phyloP scores from a whole-genome alignment of 2,888 invertebrate species.

The Harmothoe impar region DNA sequence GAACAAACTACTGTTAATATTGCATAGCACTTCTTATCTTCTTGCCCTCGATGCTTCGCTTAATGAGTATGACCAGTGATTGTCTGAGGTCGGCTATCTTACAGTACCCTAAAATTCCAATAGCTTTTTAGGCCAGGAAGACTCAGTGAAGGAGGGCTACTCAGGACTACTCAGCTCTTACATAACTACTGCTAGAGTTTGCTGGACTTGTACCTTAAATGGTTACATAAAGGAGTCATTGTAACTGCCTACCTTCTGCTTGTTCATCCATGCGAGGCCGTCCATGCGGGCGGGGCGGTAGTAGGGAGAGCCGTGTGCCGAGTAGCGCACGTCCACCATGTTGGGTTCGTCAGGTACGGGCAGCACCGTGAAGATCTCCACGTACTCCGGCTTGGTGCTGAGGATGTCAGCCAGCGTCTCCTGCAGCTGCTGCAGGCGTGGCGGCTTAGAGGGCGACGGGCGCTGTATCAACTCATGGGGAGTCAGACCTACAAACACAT shows the following conservation, averaged over 20 bases:
- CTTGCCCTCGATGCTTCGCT: too few relatives aligned
- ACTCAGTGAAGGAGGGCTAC: too few relatives aligned
- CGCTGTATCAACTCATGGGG: conserved; percentile 95
- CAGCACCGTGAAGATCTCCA: conserved; percentile 98
- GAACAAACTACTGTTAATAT: neutral
- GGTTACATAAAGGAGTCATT: neutral
- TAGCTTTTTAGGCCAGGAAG: too few relatives aligned
- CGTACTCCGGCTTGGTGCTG: conserved; percentile 91
- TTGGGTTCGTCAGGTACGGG: conserved; percentile 70
- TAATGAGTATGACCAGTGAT: too few relatives aligned
- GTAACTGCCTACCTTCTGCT: conserved; percentile 62
- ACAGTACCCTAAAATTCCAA: too few relatives aligned
- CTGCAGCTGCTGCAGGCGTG: conserved; percentile 85
- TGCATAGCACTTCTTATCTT: too few relatives aligned
- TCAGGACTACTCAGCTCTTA: too few relatives aligned
- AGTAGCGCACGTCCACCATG: conserved; percentile 91
- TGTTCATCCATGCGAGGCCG: conserved; percentile 88
- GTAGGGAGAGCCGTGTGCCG: conserved; percentile 97
- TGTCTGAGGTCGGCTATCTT: too few relatives aligned
- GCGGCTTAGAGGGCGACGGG: conserved; percentile 21
- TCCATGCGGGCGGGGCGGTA: conserved; percentile 96
- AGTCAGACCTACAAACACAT: conserved; percentile 88
- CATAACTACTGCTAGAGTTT: too few relatives aligned
- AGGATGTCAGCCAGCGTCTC: conserved; percentile 94
- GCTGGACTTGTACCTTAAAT: too few relatives aligned